A percentile compares a stretch with the other conserved stretches of the same genome.
phyloP scores from a whole-genome alignment of 2,113 vertebrate species.

The Ochotona curzoniae region DNA sequence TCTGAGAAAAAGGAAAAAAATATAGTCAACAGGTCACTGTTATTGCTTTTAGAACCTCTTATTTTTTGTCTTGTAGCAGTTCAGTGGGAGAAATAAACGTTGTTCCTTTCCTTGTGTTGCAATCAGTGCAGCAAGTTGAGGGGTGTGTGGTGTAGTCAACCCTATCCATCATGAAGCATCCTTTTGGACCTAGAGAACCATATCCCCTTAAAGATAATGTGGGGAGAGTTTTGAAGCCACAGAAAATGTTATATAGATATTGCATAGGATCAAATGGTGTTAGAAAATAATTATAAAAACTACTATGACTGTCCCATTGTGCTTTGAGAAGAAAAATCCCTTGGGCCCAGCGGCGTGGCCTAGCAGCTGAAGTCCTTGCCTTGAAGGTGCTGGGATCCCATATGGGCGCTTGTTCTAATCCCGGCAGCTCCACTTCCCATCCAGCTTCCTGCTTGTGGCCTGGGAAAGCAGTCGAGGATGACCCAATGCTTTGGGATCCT shows the following conservation, averaged over 20 bases:
- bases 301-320: not conserved
- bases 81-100: not conserved
- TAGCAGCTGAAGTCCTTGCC: no score
- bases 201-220: not conserved
- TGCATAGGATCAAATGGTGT: not conserved
- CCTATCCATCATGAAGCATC: not conserved
- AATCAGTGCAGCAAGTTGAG: not conserved
- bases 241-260: not conserved
- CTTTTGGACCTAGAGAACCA: not conserved
- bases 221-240: not conserved
- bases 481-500: no score
- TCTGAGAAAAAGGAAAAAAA: not conserved
- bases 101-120: not conserved
- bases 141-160: not conserved
- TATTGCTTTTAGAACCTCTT: slow-evolving; percentile 30
- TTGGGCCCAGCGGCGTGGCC: no score
- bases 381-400: no score
- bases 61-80: not conserved
- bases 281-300: not conserved
- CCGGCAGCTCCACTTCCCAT: no score
- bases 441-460: no score
- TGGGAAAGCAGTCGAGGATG: no score
- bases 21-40: no score
- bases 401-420: no score
- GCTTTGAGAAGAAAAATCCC: slow-evolving; percentile 15